A percentile compares a stretch with the other conserved stretches of the same genome.
phyloP scores from a whole-genome alignment of 2,113 vertebrate genomes.

The Xiphophorus couchianus region DNA sequence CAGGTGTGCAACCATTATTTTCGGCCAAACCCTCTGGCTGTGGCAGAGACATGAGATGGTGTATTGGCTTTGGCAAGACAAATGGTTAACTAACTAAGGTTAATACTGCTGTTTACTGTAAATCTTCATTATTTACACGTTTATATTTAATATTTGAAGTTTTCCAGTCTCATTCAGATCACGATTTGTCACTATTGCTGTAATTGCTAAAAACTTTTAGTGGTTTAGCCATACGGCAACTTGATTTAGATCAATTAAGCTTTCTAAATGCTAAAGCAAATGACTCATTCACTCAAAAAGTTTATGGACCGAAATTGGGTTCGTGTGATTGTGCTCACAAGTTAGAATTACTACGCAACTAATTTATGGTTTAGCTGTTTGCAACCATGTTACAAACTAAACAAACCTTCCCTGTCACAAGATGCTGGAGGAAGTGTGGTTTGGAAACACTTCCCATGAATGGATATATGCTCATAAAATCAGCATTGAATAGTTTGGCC shows the following conservation, averaged over 20 bases:
- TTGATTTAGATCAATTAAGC: neutral
- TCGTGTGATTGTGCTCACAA: too few species aligned
- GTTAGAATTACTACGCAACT: too few species aligned
- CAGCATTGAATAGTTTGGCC: neutral
- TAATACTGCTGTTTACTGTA: neutral
- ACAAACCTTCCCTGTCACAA: too few species aligned
- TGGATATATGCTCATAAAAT: neutral
- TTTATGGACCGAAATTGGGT: too few species aligned
- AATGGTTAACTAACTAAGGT: neutral
- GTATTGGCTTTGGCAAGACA: neutral
- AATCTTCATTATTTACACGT: neutral
- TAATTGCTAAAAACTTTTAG: too few species aligned
- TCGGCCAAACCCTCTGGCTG: neutral
- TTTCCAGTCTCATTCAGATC: neutral
- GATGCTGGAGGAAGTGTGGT: too few species aligned
- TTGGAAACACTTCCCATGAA: too few species aligned
- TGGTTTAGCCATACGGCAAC: neutral
- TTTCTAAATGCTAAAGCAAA: too few species aligned
- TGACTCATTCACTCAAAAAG: too few species aligned
- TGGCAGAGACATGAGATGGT: neutral
- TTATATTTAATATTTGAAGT: neutral
- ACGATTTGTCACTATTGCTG: neutral
- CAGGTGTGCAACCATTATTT: neutral
- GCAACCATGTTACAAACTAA: too few species aligned
- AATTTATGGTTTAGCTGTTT: too few species aligned